These are phyloP conservation scores for Actinemys pallida DNA, from an alignment of 2,113 vertebrate species.

Conservation along the genomic window DNA sequence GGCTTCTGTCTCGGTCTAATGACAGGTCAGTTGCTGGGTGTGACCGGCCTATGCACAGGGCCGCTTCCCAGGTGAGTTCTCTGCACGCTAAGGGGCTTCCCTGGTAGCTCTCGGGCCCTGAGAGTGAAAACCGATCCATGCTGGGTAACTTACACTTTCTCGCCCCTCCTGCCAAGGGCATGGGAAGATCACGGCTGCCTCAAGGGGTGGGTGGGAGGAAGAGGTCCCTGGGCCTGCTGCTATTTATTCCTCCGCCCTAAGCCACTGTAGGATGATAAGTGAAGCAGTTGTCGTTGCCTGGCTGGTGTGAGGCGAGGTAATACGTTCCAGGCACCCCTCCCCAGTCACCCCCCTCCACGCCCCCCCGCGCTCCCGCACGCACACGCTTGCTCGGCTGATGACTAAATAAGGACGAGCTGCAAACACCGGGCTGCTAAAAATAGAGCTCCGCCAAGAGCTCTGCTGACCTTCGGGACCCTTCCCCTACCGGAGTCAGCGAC, in stretches of 20 bases:
- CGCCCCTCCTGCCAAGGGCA: background rate
- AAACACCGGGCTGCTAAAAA: conserved; percentile 59
- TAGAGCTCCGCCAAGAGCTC: conserved; percentile 46
- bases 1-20: background rate
- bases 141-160: conserved; percentile 2
- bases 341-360: background rate
- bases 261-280: background rate
- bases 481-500: background rate
- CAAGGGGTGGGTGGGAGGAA: background rate
- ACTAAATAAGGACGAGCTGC: conserved; percentile 74
- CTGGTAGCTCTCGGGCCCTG: background rate
- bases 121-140: conserved; percentile 38
- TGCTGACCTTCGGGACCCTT: background rate
- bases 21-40: background rate
- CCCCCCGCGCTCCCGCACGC: background rate
- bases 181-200: background rate
- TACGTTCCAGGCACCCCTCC: background rate
- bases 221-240: background rate
- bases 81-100: background rate
- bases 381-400: background rate
- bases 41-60: rapidly evolving
- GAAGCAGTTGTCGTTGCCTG: conserved; percentile 53
- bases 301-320: conserved; percentile 9
- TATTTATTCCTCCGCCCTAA: conserved; percentile 68
- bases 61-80: background rate